These are phyloP conservation scores for Poeciliopsis paucimaculata DNA, from an alignment of 2,797 vertebrate genomes.

Conservation along the genomic window DNA sequence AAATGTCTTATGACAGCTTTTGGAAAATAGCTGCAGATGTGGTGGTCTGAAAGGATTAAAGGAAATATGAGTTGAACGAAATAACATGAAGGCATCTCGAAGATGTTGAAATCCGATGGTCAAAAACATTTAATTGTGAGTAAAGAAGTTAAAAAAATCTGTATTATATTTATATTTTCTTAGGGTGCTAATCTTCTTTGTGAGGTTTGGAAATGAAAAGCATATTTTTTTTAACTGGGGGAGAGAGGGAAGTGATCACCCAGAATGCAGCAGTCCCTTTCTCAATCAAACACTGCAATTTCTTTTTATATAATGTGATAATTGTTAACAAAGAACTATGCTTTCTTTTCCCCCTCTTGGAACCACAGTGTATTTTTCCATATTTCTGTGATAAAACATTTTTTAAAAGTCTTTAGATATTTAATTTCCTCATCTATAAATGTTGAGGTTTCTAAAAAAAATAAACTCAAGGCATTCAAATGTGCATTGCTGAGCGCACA, in stretches of 20 bases:
- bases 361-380: slow-evolving; percentile 44
- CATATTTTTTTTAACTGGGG: neutral
- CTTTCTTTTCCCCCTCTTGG: slow-evolving; percentile 61
- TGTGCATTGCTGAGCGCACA: neutral
- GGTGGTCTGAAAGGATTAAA: too few relatives aligned
- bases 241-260: neutral
- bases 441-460: slow-evolving; percentile 15
- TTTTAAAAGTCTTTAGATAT: slow-evolving; percentile 25
- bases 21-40: too few relatives aligned
- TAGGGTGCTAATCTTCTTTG: neutral
- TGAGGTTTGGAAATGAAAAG: neutral
- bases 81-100: too few relatives aligned
- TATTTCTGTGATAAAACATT: slow-evolving; percentile 40
- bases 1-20: too few relatives aligned
- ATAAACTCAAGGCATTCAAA: neutral
- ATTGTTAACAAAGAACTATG: slow-evolving; percentile 68
- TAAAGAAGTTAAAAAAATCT: neutral
- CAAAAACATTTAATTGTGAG: neutral
- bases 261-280: slow-evolving; percentile 45
- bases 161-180: neutral
- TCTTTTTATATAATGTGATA: slow-evolving; percentile 54
- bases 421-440: slow-evolving; percentile 13
- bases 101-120: neutral
- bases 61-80: too few relatives aligned
- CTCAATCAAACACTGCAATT: slow-evolving; percentile 41